Evolutionary conservation across 2,888 invertebrate genomes (phyloP).

Genomic region (Podotricha telesiphe): DNA sequence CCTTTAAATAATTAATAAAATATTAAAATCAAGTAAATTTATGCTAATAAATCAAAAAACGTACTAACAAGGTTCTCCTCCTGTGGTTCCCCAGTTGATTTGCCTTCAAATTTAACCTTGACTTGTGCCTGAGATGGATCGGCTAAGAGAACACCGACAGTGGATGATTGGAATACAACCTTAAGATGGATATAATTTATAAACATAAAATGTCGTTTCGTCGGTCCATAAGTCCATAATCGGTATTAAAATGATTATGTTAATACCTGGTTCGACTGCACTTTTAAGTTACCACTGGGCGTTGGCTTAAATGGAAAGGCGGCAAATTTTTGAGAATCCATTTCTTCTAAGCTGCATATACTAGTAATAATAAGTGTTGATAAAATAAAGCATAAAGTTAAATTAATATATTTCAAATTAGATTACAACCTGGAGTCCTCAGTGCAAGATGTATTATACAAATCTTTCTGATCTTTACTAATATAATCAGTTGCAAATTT

Average conservation of each 20-base stretch:
- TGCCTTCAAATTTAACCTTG: slow-evolving; percentile 81
- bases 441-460: slow-evolving; percentile 58
- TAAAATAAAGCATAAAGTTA: background rate
- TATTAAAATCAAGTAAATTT: background rate
- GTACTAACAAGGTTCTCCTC: slow-evolving; percentile 58
- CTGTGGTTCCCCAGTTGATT: slow-evolving; percentile 60
- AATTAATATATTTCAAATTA: background rate
- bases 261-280: slow-evolving; percentile 88
- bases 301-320: slow-evolving; percentile 87
- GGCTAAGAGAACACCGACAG: slow-evolving; percentile 87
- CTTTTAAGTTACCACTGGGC: slow-evolving; percentile 88
- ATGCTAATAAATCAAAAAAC: slow-evolving; percentile 9
- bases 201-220: too few species aligned
- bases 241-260: slow-evolving; percentile 21
- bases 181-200: slow-evolving; percentile 51
- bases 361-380: slow-evolving; percentile 51
- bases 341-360: slow-evolving; percentile 59
- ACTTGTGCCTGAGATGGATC: slow-evolving; percentile 87
- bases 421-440: slow-evolving; percentile 67
- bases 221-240: background rate
- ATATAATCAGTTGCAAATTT: slow-evolving; percentile 62
- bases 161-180: slow-evolving; percentile 88
- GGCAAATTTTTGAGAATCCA: slow-evolving; percentile 58
- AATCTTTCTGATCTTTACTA: slow-evolving; percentile 54
- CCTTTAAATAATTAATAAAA: slow-evolving; percentile 47